phyloP scores from a whole-genome alignment of 2,797 vertebrate genomes.

The Silurus aristotelis region DNA sequence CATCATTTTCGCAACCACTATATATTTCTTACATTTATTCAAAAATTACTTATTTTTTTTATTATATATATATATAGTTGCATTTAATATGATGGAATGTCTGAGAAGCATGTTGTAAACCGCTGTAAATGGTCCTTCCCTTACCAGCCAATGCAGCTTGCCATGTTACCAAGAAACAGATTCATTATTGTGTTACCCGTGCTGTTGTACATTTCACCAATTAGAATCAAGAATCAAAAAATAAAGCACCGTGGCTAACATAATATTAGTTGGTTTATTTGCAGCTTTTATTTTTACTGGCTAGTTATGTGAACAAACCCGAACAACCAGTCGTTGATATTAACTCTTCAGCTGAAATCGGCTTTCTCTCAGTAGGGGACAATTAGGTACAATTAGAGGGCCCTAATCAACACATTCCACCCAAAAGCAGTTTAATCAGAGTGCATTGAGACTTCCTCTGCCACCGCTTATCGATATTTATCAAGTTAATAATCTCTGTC shows the following conservation, averaged over 20 bases:
- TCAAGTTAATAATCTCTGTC: constrained; percentile 62
- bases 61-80: background rate
- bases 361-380: constrained; percentile 11
- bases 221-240: background rate
- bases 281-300: constrained; percentile 22
- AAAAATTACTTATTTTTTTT: background rate
- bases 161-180: background rate
- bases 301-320: background rate
- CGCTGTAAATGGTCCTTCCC: background rate
- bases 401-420: constrained; percentile 36
- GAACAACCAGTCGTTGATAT: background rate
- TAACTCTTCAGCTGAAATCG: constrained; percentile 4
- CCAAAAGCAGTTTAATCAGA: constrained; percentile 36
- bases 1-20: background rate
- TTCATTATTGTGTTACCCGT: too few relatives aligned
- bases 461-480: constrained; percentile 65
- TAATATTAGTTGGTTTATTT: constrained; percentile 15
- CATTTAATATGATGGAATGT: background rate
- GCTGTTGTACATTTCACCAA: background rate
- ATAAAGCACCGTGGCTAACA: background rate
- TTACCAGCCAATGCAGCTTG: background rate
- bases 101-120: background rate
- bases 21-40: too few relatives aligned
- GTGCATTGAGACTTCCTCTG: constrained; percentile 55
- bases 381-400: constrained; percentile 29